These are phyloP conservation scores for Sphaerophoria taeniata DNA, from an alignment of 2,888 invertebrate species.

Conservation along the genomic window DNA sequence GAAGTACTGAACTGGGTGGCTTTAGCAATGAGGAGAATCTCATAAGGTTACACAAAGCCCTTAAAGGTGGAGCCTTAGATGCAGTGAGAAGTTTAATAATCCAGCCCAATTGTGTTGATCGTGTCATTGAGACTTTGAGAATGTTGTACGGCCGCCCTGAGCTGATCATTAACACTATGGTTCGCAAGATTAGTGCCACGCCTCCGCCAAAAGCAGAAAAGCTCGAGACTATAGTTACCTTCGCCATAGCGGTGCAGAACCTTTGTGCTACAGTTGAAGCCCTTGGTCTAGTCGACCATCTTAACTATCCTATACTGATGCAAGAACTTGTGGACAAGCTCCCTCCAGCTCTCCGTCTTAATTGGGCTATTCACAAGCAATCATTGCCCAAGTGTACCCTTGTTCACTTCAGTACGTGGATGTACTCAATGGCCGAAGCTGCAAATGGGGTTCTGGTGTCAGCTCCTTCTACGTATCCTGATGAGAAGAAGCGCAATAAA, in stretches of 20 bases:
- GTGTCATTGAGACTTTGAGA: conserved; percentile 27
- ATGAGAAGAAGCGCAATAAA: neutral
- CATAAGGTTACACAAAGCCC: neutral
- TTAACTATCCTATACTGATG: conserved; percentile 29
- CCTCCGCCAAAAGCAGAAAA: conserved; percentile 4
- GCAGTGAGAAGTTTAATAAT: conserved; percentile 38
- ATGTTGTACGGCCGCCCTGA: conserved; percentile 34
- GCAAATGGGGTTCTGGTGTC: neutral
- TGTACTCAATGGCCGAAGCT: neutral
- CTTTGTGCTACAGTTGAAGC: conserved; percentile 12
- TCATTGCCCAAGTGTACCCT: conserved; percentile 3
- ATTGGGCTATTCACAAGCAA: conserved; percentile 49
- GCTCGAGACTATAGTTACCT: neutral
- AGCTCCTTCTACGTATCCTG: neutral
- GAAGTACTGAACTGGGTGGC: conserved; percentile 11
- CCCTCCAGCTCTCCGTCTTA: conserved; percentile 19
- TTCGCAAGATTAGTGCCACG: neutral
- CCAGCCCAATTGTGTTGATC: conserved; percentile 24
- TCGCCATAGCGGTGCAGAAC: conserved; percentile 29
- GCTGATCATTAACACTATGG: conserved; percentile 10
- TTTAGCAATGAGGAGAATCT: conserved; percentile 7
- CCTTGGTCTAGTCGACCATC: neutral
- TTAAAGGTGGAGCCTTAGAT: conserved; percentile 19
- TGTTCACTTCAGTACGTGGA: conserved; percentile 30
- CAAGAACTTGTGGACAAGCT: conserved; percentile 50